Percentiles rank a stretch among this genome's conserved stretches.
Conservation (phyloP, 2,888 invertebrate species). For the Frankliniella intonsa region DNA sequence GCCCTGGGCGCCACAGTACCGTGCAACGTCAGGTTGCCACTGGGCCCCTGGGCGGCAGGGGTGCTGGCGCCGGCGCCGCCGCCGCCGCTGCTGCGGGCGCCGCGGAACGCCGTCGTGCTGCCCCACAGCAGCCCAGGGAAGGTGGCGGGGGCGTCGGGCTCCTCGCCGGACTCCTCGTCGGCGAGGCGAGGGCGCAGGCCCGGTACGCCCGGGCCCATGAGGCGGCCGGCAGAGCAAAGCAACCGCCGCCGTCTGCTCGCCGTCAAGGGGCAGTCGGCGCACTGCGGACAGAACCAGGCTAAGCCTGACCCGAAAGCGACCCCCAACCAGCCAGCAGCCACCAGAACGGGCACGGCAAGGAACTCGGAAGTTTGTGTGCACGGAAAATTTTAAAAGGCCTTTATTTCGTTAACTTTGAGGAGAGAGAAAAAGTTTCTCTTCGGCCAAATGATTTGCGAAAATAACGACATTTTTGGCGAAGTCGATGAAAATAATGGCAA, state of each 20-base stretch:
- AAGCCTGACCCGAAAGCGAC: neutral
- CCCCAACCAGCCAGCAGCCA: neutral
- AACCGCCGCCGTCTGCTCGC: neutral
- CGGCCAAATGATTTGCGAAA: too few species aligned
- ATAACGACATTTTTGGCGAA: too few species aligned
- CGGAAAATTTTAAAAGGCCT: too few species aligned
- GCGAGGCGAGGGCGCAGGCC: too few species aligned
- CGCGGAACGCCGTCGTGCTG: neutral
- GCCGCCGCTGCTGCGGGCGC: neutral
- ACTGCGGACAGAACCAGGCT: neutral
- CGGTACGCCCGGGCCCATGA: too few species aligned
- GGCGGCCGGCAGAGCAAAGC: neutral
- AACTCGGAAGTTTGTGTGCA: neutral
- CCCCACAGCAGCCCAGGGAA: neutral
- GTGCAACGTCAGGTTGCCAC: neutral
- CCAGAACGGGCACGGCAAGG: neutral
- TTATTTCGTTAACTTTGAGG: too few species aligned
- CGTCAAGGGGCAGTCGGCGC: neutral
- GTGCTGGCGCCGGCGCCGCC: neutral
- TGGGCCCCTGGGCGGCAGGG: neutral
- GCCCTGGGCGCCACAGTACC: too few species aligned
- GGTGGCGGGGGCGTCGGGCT: neutral
- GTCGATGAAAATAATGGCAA: too few species aligned
- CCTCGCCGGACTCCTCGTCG: too few species aligned
- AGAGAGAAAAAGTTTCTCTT: too few species aligned